phyloP scores from a whole-genome alignment of 2,113 vertebrate species.

The Myotis yumanensis region DNA sequence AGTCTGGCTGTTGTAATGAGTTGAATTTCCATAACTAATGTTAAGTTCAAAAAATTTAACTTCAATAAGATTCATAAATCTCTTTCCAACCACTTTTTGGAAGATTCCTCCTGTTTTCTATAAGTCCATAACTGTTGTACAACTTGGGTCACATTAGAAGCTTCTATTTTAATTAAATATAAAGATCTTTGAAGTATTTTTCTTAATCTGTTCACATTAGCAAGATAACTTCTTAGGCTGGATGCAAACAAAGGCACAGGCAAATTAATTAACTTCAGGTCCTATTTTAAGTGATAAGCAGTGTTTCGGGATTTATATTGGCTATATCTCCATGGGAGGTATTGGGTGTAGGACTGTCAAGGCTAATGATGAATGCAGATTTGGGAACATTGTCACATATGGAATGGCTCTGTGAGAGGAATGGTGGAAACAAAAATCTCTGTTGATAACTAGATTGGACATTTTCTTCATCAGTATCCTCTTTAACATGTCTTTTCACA shows the following conservation, averaged over 20 bases:
- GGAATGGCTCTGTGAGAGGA: not conserved
- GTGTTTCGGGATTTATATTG: not conserved
- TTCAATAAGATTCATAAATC: not conserved
- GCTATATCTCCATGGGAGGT: not conserved
- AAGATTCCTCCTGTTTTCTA: not conserved
- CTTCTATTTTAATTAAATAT: not conserved
- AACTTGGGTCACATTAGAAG: not conserved
- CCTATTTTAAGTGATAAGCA: not conserved
- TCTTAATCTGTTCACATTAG: not conserved
- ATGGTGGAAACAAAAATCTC: not conserved
- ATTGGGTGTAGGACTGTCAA: not conserved
- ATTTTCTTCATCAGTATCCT: not conserved
- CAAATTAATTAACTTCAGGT: slow-evolving; percentile 13
- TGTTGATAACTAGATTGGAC: not conserved
- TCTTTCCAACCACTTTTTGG: not conserved
- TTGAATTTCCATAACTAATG: not conserved
- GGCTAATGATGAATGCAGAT: not conserved
- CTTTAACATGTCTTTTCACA: not conserved
- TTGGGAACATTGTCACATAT: not conserved
- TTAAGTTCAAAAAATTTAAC: not conserved
- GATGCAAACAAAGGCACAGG: not conserved
- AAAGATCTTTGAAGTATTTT: not conserved
- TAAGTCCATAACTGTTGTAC: not conserved
- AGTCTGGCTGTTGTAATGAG: not conserved
- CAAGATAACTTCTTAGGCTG: not conserved